phyloP scores from a whole-genome alignment of 2,113 vertebrate genomes.

The Ascaphus truei region DNA sequence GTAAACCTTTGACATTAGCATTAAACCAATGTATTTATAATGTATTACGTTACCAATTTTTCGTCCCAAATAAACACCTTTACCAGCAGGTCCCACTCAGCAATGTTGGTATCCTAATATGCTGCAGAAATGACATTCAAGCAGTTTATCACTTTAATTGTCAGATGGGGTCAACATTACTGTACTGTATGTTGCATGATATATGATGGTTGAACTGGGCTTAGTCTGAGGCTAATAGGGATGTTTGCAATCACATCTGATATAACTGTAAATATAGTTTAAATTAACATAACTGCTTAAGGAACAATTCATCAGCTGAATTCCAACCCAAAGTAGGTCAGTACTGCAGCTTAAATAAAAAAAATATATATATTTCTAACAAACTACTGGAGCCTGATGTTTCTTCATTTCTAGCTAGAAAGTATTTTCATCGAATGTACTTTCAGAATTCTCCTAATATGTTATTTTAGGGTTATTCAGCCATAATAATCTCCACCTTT shows the following conservation, averaged over 20 bases:
- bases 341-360: neutral
- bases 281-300: conserved; percentile 2
- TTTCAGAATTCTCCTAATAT: neutral
- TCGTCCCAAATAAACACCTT: too few relatives aligned
- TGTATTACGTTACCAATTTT: too few relatives aligned
- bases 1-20: too few relatives aligned
- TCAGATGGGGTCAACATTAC: too few relatives aligned
- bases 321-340: conserved; percentile 19
- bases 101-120: too few relatives aligned
- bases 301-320: conserved; percentile 17
- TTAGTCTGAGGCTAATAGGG: neutral
- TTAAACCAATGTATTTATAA: too few relatives aligned
- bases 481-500: conserved; percentile 10
- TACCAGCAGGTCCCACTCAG: too few relatives aligned
- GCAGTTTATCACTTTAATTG: too few relatives aligned
- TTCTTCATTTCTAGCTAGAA: neutral
- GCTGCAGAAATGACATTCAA: too few relatives aligned
- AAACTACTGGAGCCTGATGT: neutral
- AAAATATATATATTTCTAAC: neutral
- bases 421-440: neutral
- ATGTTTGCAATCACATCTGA: neutral
- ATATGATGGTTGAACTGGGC: too few relatives aligned
- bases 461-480: neutral
- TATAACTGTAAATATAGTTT: neutral
- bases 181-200: too few relatives aligned